phyloP scores from a whole-genome alignment of 1,140 invertebrate genomes.

The Arctopsyche grandis region DNA sequence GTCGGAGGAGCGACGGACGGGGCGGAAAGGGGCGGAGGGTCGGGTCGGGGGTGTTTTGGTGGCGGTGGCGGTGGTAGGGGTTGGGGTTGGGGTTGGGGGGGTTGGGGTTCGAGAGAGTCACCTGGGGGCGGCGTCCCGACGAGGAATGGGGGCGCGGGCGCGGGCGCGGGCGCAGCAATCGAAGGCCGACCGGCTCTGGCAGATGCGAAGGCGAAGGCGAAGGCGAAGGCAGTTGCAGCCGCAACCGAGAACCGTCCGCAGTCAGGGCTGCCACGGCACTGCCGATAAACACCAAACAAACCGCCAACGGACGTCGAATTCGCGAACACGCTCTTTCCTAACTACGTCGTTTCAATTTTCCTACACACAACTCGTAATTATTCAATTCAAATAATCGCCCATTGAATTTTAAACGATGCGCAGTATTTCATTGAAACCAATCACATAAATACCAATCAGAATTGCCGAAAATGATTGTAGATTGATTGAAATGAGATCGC shows the following conservation, averaged over 20 bases:
- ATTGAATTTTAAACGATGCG: too few species aligned
- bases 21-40: too few species aligned
- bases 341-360: neutral
- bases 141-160: too few species aligned
- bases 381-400: neutral
- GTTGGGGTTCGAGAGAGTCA: too few species aligned
- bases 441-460: too few species aligned
- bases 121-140: too few species aligned
- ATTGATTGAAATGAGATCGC: too few species aligned
- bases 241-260: neutral
- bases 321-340: slow-evolving; percentile 4
- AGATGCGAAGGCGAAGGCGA: neutral
- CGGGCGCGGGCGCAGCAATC: neutral
- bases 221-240: neutral
- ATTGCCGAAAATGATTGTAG: too few species aligned
- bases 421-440: too few species aligned
- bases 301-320: neutral
- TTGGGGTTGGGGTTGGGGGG: too few species aligned
- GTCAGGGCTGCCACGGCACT: slow-evolving; percentile 15
- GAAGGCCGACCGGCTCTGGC: neutral
- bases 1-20: neutral
- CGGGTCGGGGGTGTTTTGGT: too few species aligned
- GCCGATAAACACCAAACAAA: slow-evolving; percentile 16
- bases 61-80: too few species aligned
- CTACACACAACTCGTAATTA: neutral